These are phyloP conservation scores for Oreochromis mossambicus DNA, from an alignment of 2,797 vertebrate species.

Conservation along the genomic window DNA sequence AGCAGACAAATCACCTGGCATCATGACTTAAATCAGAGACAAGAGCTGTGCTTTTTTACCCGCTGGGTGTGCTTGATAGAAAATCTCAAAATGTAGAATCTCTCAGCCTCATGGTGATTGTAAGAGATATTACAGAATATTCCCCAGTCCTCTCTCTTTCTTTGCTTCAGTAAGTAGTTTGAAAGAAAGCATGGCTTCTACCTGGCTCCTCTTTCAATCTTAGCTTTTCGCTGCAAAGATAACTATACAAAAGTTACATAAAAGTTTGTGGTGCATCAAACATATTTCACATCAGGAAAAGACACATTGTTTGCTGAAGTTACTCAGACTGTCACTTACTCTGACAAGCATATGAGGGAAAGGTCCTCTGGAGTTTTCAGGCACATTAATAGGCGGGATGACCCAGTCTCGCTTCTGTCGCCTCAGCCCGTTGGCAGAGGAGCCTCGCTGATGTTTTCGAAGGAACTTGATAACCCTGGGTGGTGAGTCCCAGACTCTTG, in stretches of 20 bases:
- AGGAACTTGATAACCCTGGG: slow-evolving; percentile 82
- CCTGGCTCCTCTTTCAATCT: neutral
- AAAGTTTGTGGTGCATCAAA: neutral
- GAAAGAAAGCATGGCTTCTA: neutral
- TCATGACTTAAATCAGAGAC: slow-evolving; percentile 42
- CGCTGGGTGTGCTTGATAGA: slow-evolving; percentile 31
- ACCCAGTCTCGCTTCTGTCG: slow-evolving; percentile 98
- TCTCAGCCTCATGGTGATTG: slow-evolving; percentile 15
- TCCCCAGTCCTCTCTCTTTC: neutral
- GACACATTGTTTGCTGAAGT: neutral
- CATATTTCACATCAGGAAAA: neutral
- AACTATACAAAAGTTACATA: neutral
- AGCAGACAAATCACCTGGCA: slow-evolving; percentile 35
- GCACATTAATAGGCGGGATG: slow-evolving; percentile 98
- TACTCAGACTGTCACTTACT: slow-evolving; percentile 78
- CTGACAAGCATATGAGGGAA: slow-evolving; percentile 97
- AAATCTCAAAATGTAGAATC: slow-evolving; percentile 23
- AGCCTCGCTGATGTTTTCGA: slow-evolving; percentile 80
- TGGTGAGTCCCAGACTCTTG: slow-evolving; percentile 70
- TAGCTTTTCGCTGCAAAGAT: neutral
- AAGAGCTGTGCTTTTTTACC: slow-evolving; percentile 26
- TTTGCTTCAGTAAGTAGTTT: neutral
- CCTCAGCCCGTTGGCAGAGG: slow-evolving; percentile 78
- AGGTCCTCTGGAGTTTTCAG: slow-evolving; percentile 94
- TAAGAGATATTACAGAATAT: slow-evolving; percentile 6